Evolutionary conservation across 2,888 invertebrate species (phyloP).

Genomic region (Phyllotreta cruciferae): DNA sequence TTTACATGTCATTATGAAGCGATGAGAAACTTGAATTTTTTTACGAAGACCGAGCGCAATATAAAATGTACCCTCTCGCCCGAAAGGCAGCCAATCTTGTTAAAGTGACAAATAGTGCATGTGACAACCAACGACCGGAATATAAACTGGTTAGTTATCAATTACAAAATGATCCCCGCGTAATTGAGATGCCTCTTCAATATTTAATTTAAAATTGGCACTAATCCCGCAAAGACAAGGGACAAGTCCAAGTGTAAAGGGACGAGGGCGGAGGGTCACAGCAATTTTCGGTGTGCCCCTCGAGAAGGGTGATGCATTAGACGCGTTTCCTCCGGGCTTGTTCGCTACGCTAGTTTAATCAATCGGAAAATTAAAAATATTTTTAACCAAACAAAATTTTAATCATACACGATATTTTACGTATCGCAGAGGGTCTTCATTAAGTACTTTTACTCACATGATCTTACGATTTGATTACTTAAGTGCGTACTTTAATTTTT

Average conservation of each 20-base stretch:
- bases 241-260: slow-evolving; percentile 34
- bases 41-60: not conserved
- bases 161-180: slow-evolving; percentile 52
- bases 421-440: no score
- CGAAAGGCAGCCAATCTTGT: slow-evolving; percentile 13
- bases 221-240: slow-evolving; percentile 54
- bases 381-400: slow-evolving; percentile 23
- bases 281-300: slow-evolving; percentile 56
- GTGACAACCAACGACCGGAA: slow-evolving; percentile 34
- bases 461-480: no score
- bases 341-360: slow-evolving; percentile 47
- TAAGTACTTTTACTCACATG: no score
- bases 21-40: no score
- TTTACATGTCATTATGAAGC: not conserved
- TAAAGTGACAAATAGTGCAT: slow-evolving; percentile 33
- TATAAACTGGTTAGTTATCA: slow-evolving; percentile 41
- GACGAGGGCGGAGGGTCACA: slow-evolving; percentile 32
- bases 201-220: slow-evolving; percentile 56
- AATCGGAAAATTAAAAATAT: slow-evolving; percentile 50
- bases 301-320: slow-evolving; percentile 49
- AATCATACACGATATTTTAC: no score
- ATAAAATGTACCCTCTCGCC: slow-evolving; percentile 23
- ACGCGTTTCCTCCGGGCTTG: slow-evolving; percentile 45
- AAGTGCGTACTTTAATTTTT: no score
- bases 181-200: slow-evolving; percentile 55